Conservation (phyloP, 2,888 invertebrate species). For the Limnephilus lunatus region DNA sequence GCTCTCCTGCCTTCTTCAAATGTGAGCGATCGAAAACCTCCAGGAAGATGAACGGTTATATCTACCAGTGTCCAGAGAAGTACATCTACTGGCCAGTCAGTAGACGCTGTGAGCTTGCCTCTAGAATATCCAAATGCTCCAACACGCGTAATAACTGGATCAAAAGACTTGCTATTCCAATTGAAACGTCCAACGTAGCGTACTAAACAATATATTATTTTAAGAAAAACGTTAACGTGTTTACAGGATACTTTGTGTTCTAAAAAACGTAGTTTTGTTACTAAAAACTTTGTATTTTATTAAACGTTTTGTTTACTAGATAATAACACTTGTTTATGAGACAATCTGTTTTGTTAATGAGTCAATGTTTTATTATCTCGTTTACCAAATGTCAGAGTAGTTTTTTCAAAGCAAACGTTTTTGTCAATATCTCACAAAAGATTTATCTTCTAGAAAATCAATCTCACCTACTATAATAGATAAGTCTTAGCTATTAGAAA, state of each 20-base stretch:
- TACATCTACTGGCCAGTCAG: constrained; percentile 88
- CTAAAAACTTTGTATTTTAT: background rate
- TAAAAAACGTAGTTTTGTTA: background rate
- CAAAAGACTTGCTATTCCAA: constrained; percentile 78
- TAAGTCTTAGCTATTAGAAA: background rate
- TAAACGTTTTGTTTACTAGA: background rate
- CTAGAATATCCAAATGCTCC: constrained; percentile 80
- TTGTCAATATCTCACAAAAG: background rate
- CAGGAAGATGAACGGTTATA: constrained; percentile 80
- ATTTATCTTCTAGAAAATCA: background rate
- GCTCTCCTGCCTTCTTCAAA: constrained; percentile 84
- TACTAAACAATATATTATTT: constrained; percentile 66
- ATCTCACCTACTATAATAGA: background rate
- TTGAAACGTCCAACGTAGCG: constrained; percentile 77
- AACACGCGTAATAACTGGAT: constrained; percentile 72
- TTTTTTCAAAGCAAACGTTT: background rate
- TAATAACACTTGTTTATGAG: background rate
- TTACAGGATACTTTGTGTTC: background rate
- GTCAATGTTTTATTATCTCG: background rate
- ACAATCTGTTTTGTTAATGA: background rate
- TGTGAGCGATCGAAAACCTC: constrained; percentile 77
- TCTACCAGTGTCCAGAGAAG: constrained; percentile 87
- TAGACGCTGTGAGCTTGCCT: constrained; percentile 83
- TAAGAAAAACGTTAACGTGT: background rate
- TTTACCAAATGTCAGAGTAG: background rate